A percentile compares a stretch with the other conserved stretches of the same genome.
Conservation (phyloP, 2,797 vertebrate species). For the Spinus olivaceus region DNA sequence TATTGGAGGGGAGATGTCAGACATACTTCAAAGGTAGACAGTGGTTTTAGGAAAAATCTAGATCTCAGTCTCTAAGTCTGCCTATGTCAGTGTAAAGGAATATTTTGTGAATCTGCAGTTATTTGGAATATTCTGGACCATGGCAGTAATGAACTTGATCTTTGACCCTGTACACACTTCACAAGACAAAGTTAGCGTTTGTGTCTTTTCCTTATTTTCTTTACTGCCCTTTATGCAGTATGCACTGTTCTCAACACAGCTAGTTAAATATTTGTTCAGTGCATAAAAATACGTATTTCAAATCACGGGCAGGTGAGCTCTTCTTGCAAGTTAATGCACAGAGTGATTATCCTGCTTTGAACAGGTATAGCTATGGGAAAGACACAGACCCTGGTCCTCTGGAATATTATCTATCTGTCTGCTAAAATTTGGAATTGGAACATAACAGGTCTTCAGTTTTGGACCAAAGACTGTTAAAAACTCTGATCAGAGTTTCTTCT, state of each 20-base stretch:
- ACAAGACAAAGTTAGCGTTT: background rate
- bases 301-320: background rate
- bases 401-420: background rate
- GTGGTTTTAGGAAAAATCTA: background rate
- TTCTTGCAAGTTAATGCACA: background rate
- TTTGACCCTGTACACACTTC: rapidly evolving
- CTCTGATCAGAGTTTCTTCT: background rate
- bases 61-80: background rate
- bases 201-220: background rate
- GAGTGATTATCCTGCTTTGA: background rate
- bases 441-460: background rate
- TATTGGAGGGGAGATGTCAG: background rate
- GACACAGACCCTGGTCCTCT: background rate
- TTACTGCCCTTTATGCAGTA: background rate
- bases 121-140: background rate
- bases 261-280: background rate
- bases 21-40: background rate
- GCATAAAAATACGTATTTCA: background rate
- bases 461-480: background rate
- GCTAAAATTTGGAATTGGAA: background rate
- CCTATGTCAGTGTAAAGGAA: background rate
- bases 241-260: background rate
- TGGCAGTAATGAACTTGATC: background rate
- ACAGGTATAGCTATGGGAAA: background rate
- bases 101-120: background rate